Evolutionary conservation across 2,797 vertebrate genomes (phyloP), one percentile per base, ranked within the genome.

Genomic region (Thripadectes ignobilis): DNA sequence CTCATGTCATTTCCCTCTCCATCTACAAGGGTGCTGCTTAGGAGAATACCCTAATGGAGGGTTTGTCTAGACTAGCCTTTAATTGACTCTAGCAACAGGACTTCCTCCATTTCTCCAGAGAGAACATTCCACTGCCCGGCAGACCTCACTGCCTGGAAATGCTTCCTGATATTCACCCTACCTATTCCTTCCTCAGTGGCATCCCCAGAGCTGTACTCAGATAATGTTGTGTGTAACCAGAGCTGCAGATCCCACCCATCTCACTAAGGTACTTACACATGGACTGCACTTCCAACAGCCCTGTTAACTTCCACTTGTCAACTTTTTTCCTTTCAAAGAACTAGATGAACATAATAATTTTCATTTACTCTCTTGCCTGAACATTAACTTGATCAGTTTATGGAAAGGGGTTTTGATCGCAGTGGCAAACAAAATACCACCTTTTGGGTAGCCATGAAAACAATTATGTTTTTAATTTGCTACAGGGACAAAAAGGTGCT

Each of bases 41-140:
- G 34, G 91, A 96, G 94, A 95, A 90, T 90, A 92, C 51, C 80
- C 61, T 95, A 75, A 74, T 88, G 93, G 62, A 74, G 41, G 32
- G 11, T 46, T 90, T 87, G 94, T 97, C 96, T 95, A 95, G 96
- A 96, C 95, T 65, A 76, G 27, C 72, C 77, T 85, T 87, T 96
- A 96, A 96, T 46, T 94, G 93, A 92, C 80, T 89, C 41, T 12
- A 93, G 69, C 41, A 3, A 55, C 77, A 95, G 88, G 85, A 94
- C 94, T 95, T 95, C 93, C 71, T 81, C 83, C 45, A 30, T 74
- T 94, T 77, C 95, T 87, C 95, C 29, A 5, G 89, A 71, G 89
- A 95, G 59, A 87, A 20, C 89, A 77, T 92, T 90, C 57, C 52
- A 95, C 62, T 1, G 36, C 72, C 80, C 1, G 1, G 32, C 66